Evolutionary conservation across 1,140 invertebrate genomes (phyloP), one percentile per base, ranked within the genome.

Genomic region (Mamestra configurata): DNA sequence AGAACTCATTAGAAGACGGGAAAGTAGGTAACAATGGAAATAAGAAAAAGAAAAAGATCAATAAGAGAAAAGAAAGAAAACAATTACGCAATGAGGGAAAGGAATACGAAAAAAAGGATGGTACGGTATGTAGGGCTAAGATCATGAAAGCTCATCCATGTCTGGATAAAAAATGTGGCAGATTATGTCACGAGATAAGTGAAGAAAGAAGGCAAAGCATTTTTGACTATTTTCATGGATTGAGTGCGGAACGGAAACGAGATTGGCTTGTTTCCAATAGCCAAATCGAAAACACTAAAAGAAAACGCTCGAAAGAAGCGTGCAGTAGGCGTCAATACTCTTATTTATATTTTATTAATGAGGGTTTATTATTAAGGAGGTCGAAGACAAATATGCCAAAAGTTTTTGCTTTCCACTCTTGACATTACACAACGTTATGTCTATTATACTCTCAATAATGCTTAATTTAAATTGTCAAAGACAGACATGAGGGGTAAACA

Each of bases 281-380:
- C 18, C 53, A 55, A 24, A 2, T 24, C 3, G 73, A 71, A 79
- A 64, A 46, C 7, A 46, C 43, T 11, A 46, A 46, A 46, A 46
- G 43, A 46, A 46, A 46, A 46, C 43, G 43, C 2, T 46, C 43
- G 10, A 46, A 46, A 46, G 43, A 46, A 46, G 5, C 4, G 43
- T 46, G 4, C 43, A 46, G 43, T 46, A 46, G 13, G 43, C 43
- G 43, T 46, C 7, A 46, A 46, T 7, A 11, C 43, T 11, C 43
- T 11, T 46, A 5, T 46, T 46, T 46, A 4, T 83, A 84, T 46
- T 79, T 51, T 55, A 81, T 84, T 71, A 81, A 80, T 40, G 82
- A 84, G 43, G 82, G 79, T 59, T n/a, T n/a, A n/a, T n/a, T n/a
- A n/a, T n/a, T n/a, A n/a, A n/a, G 82, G 81, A 68, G 82, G 77